Conservation (phyloP, 2,888 invertebrate species). For the Thymelicus lineola region DNA sequence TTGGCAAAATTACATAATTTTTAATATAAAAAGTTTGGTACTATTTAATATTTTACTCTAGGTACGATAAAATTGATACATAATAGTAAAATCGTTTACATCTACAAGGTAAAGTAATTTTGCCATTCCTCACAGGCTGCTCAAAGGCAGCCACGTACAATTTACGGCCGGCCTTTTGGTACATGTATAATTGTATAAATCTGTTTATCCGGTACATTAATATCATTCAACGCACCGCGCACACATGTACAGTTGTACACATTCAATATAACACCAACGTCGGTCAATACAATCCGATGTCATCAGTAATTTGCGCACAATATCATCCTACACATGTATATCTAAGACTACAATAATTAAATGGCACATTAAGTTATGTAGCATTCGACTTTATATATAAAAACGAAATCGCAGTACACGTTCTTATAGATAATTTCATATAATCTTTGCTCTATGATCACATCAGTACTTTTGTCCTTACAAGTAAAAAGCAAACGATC, state of each 20-base stretch:
- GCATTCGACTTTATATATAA: conserved; percentile 66
- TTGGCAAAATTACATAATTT: conserved; percentile 17
- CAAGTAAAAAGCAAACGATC: conserved; percentile 50
- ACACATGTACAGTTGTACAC: background rate
- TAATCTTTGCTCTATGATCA: conserved; percentile 78
- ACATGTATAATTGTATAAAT: conserved; percentile 9
- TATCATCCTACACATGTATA: conserved; percentile 49
- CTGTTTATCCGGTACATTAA: background rate
- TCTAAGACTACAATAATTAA: conserved; percentile 64
- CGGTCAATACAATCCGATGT: conserved; percentile 38
- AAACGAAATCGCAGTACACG: conserved; percentile 49
- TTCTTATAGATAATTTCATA: conserved; percentile 52
- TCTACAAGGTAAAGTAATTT: background rate
- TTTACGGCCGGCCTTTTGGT: background rate
- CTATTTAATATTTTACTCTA: background rate
- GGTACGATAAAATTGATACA: background rate
- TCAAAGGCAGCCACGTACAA: background rate
- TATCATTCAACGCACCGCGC: background rate
- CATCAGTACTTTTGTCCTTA: conserved; percentile 79
- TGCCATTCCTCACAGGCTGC: background rate
- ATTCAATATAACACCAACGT: conserved; percentile 19
- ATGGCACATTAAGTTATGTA: conserved; percentile 79
- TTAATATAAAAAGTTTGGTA: background rate
- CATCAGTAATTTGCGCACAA: conserved; percentile 38
- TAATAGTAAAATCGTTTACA: too few species aligned